Evolutionary conservation across 64 coral and sea anemone species (phyloP).

Genomic region (Platygyra sinensis): DNA sequence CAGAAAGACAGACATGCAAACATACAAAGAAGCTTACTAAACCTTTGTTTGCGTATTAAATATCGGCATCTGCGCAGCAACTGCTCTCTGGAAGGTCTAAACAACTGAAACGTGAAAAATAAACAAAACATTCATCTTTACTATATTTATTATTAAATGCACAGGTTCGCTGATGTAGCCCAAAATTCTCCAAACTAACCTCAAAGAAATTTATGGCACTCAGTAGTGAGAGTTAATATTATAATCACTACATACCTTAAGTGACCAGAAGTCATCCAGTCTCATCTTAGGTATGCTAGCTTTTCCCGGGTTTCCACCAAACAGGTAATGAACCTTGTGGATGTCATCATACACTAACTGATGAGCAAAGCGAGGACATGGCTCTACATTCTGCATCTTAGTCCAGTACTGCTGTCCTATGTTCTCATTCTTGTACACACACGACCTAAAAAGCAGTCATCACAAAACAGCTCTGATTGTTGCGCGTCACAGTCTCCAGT

Average conservation of each 20-base stretch:
- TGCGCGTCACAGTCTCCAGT: too few relatives aligned
- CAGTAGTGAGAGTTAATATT: not conserved
- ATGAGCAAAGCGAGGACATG: conserved; percentile 96
- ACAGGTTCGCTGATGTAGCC: too few relatives aligned
- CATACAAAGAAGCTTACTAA: not conserved
- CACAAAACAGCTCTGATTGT: not conserved
- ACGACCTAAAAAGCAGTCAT: conserved; percentile 54
- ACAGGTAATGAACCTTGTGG: conserved; percentile 92
- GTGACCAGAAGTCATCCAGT: conserved; percentile 95
- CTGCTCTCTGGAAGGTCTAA: conserved; percentile 74
- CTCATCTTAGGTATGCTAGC: conserved; percentile 92
- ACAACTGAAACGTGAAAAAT: conserved; percentile 13
- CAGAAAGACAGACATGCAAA: not conserved
- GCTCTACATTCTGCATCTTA: conserved; percentile 95
- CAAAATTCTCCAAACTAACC: too few relatives aligned
- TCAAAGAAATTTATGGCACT: too few relatives aligned
- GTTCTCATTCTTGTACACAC: conserved; percentile 99
- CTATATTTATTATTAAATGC: too few relatives aligned
- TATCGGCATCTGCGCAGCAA: conserved; percentile 78
- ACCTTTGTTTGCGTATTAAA: conserved; percentile 90
- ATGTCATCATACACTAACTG: conserved; percentile 92
- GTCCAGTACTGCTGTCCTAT: conserved; percentile 93
- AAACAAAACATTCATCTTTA: too few relatives aligned
- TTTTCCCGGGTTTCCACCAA: conserved; percentile 96
- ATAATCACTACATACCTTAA: conserved; percentile 49